Evolutionary conservation across 92 coral and sea anemone species (phyloP), one percentile per base, ranked within the genome.

Genomic region (Montipora capitata): DNA sequence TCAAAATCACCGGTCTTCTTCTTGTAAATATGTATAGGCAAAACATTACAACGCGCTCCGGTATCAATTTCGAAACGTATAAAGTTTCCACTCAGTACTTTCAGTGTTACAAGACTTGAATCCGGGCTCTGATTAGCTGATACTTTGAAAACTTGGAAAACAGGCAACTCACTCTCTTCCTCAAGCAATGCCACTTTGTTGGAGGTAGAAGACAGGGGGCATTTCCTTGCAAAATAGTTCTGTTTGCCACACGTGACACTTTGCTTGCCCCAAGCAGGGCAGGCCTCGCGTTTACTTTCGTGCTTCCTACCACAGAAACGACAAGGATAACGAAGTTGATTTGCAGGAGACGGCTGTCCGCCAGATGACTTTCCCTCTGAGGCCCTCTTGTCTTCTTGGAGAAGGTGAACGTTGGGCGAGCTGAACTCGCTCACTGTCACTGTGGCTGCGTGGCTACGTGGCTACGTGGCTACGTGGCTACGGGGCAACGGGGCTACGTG

Each of bases 191-290:
- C 39, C 20, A 77, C 68, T 77, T 10, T 13, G 15, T 38, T 77
- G 51, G 49, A 10, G 81, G 5, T 13, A 39, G 52, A 4, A 38
- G 52, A 39, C 3, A 58, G 3, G 7, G 68, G 16, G 85, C 85
- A 43, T 79, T 63, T 79, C 64, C 11, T 64, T 64, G 74, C 74
- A 49, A 79, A 79, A 12, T 79, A 74, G 42, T 79, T 79, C 58
- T 43, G 44, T 14, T 64, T 64, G n/a, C 75, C 62, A 20, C 85
- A 65, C 44, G 45, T 64, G 64, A 16, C 8, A 13, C 85, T 65
- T 74, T 17, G 14, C 62, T 80, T 80, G 12, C 85, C 85, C 59
- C 58, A 80, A 2, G 85, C 85, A 43, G 72, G 74, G 11, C 85
- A 80, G 43, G 85, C 85, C 56, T 79, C 51, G 20, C 52, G 68